Evolutionary conservation across 2,113 vertebrate species (phyloP), one percentile per base, ranked within the genome.

Genomic region (Hippolais icterina): DNA sequence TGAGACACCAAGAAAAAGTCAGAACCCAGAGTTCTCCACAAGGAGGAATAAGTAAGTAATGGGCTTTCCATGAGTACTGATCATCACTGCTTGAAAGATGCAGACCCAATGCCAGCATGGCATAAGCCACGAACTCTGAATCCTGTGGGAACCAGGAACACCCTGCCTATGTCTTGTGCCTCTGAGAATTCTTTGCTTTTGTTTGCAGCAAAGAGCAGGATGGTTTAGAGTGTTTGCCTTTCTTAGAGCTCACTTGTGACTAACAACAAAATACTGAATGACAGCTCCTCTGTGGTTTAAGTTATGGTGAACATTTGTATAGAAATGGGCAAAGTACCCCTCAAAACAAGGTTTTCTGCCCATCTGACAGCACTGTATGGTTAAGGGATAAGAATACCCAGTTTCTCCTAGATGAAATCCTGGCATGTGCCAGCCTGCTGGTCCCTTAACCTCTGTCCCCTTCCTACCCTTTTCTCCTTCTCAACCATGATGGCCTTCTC

Each of bases 111-210:
- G 61, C 33, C 35, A 59, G 33, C 16, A 4, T 16, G 49, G 53
- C 23, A 12, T 23, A 18, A 83, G 16, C 18, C 23, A 23, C 65
- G 39, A 72, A 7, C 33, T 59, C 63, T 52, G 31, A 20, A 71
- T 39, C 35, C 33, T 79, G 13, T 16, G 46, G 53, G 65, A 83
- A 46, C 15, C 10, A 44, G 61, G 20, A 37, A 29, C 14, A 47
- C 14, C 18, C n/a, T 75, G n/a, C 24, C 19, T 21, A 17, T 0
- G 0, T 19, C n/a, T 47, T 49, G 14, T 37, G 29, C 31, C 27
- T 70, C 56, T 78, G 56, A 5, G 33, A 83, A 12, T 24, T 63
- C 10, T 52, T 56, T 68, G 21, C 19, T 69, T 56, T 16, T 70
- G 7, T 4, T 79, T 56, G 21, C 33, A 75, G 22, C 23, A 31